A percentile compares a stretch with the other conserved stretches of the same genome.
Evolutionary conservation across 2,113 vertebrate genomes (phyloP).

Genomic region (Panthera leo): DNA sequence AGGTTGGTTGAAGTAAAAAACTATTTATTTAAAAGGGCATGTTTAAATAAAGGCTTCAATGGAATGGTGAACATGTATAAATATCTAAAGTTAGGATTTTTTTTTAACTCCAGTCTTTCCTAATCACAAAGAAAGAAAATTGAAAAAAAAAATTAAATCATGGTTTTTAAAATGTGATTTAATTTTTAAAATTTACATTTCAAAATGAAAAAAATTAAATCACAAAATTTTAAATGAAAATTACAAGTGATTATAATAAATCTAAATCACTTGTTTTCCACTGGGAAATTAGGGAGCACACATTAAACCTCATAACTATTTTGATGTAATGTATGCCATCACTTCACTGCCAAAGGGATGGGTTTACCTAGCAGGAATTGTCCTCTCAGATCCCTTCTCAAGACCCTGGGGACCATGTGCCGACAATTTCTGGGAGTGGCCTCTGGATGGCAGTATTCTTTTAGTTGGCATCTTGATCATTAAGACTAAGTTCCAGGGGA

Average conservation of each 20-base stretch:
- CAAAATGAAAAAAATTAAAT: not conserved
- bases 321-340: not conserved
- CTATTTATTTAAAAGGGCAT: not conserved
- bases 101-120: not conserved
- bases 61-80: not conserved
- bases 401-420: not conserved
- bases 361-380: not conserved
- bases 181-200: not conserved
- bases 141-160: not conserved
- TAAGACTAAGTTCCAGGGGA: not conserved
- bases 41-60: constrained; percentile 1
- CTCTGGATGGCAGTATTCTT: not conserved
- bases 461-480: not conserved
- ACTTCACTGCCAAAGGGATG: not conserved
- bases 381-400: not conserved
- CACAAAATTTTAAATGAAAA: not conserved
- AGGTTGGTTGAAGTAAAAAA: not conserved
- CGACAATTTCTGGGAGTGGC: not conserved
- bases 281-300: not conserved
- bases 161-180: not conserved
- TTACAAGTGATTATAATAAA: not conserved
- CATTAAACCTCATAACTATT: not conserved
- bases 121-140: constrained; percentile 12
- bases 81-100: not conserved
- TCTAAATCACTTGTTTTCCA: not conserved